Conservation (phyloP, 2,113 vertebrate species). For the Nestor notabilis region DNA sequence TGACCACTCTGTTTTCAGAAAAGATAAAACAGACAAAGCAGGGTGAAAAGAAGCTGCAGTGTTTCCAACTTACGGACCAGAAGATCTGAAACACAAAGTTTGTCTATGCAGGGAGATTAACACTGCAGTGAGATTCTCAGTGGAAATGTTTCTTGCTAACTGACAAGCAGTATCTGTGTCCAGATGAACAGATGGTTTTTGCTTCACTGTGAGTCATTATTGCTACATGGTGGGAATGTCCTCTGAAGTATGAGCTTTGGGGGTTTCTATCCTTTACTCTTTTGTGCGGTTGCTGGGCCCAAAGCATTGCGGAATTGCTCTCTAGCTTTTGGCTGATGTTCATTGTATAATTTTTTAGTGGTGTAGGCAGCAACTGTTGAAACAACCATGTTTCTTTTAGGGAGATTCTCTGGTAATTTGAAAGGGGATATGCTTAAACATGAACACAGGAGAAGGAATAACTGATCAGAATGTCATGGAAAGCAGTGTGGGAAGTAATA, state of each 20-base stretch:
- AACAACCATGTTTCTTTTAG: neutral
- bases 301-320: neutral
- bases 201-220: constrained; percentile 26
- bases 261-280: constrained; percentile 4
- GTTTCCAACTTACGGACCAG: neutral
- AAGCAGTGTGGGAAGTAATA: neutral
- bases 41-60: neutral
- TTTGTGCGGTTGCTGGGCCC: neutral
- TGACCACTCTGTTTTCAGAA: neutral
- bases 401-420: neutral
- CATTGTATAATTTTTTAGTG: neutral
- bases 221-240: constrained; percentile 24
- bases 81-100: neutral
- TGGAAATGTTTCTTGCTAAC: constrained; percentile 27
- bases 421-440: neutral
- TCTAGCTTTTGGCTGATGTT: neutral
- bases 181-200: constrained; percentile 58
- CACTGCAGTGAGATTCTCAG: neutral
- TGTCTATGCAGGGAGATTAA: neutral
- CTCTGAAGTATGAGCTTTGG: constrained; percentile 16
- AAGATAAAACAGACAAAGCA: neutral
- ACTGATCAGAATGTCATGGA: neutral
- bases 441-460: neutral
- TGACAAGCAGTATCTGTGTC: constrained; percentile 36
- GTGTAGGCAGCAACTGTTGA: neutral